These are phyloP conservation scores for Ctenopoma kingsleyae DNA, from an alignment of 2,797 vertebrate genomes.

Conservation along the genomic window DNA sequence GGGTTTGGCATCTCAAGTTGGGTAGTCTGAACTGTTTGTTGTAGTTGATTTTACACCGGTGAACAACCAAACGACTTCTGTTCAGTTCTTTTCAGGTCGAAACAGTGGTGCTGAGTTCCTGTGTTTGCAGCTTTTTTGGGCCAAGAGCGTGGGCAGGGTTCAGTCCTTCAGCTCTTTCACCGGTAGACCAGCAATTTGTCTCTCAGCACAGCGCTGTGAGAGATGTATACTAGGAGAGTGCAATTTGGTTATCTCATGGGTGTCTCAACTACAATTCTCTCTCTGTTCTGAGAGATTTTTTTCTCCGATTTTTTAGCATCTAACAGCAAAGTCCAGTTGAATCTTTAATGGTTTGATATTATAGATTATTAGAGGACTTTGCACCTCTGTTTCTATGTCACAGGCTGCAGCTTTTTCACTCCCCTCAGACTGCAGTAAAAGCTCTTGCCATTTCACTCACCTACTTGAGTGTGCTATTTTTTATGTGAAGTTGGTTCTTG, in stretches of 20 bases:
- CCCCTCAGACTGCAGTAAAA: constrained; percentile 18
- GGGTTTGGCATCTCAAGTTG: constrained; percentile 32
- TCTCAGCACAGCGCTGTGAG: constrained; percentile 48
- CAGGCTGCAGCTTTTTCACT: constrained; percentile 19
- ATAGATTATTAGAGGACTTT: not conserved
- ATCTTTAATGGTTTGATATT: constrained; percentile 24
- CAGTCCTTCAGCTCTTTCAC: constrained; percentile 58
- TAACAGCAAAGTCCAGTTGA: constrained; percentile 27
- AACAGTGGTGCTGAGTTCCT: constrained; percentile 20
- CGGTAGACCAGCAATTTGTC: constrained; percentile 57
- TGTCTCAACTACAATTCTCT: constrained; percentile 41
- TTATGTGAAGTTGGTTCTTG: constrained; percentile 7
- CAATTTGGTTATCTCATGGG: constrained; percentile 58
- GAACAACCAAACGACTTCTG: constrained; percentile 18
- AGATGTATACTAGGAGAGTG: constrained; percentile 51
- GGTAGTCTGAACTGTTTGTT: constrained; percentile 13
- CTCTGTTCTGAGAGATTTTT: constrained; percentile 12
- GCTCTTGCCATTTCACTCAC: constrained; percentile 18
- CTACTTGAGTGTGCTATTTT: not conserved
- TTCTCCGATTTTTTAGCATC: constrained; percentile 15
- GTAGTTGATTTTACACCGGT: constrained; percentile 19
- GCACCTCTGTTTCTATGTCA: constrained; percentile 1
- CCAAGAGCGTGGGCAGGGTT: constrained; percentile 47
- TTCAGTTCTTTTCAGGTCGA: constrained; percentile 21
- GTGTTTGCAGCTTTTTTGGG: constrained; percentile 47